Conservation (phyloP, 2,888 invertebrate genomes). For the Clitarchus hookeri region DNA sequence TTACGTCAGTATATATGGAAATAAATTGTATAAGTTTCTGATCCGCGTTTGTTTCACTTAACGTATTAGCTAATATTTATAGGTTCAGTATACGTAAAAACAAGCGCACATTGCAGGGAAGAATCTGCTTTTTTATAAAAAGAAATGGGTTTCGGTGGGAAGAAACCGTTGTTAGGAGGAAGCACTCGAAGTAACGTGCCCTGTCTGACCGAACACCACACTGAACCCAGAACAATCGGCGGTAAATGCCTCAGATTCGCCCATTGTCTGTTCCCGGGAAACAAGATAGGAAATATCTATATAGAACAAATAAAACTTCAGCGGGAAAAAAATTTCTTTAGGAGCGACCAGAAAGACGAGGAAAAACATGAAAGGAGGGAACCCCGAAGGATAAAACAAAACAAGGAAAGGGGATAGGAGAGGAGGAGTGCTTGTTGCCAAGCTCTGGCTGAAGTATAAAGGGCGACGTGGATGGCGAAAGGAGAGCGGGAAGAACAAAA, state of each 20-base stretch:
- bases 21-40: too few relatives aligned
- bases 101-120: too few relatives aligned
- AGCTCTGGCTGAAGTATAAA: not conserved
- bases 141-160: not conserved
- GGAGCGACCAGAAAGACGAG: not conserved
- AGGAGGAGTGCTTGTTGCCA: not conserved
- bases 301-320: not conserved
- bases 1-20: too few relatives aligned
- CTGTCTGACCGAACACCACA: not conserved
- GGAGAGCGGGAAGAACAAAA: not conserved
- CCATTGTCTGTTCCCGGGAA: not conserved
- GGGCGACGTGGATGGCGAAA: not conserved
- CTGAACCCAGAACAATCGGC: not conserved
- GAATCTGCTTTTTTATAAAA: too few relatives aligned
- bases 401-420: not conserved
- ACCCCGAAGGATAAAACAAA: not conserved
- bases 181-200: not conserved
- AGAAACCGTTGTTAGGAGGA: not conserved
- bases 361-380: not conserved
- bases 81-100: too few relatives aligned
- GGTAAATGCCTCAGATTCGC: conserved; percentile 3
- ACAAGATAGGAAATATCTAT: not conserved
- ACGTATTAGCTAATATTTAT: too few relatives aligned
- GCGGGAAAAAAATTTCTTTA: not conserved
- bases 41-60: too few relatives aligned